phyloP scores from a whole-genome alignment of 2,113 vertebrate genomes.

The Pungitius pungitius region DNA sequence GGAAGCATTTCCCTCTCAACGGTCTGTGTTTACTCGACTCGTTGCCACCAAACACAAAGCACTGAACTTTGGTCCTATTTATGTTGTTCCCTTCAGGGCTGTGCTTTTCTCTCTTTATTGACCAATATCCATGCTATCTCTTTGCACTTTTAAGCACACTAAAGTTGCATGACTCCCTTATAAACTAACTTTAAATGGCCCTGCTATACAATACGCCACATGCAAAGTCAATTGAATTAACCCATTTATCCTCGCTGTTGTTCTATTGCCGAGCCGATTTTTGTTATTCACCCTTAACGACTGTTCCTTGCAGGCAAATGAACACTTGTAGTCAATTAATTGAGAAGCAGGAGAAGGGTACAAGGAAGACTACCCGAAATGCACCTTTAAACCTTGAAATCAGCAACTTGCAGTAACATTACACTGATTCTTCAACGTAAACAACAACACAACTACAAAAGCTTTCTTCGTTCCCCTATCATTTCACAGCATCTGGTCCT shows the following conservation, averaged over 20 bases:
- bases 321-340: conserved; percentile 79
- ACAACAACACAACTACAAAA: conserved; percentile 85
- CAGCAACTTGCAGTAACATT: conserved; percentile 32
- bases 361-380: conserved; percentile 54
- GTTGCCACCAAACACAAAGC: conserved; percentile 34
- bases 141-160: conserved; percentile 64
- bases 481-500: conserved; percentile 75
- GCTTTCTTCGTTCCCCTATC: conserved; percentile 83
- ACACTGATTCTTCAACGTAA: conserved; percentile 50
- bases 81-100: conserved; percentile 29
- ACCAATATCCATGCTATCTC: conserved; percentile 53
- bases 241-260: conserved; percentile 71
- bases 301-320: conserved; percentile 72
- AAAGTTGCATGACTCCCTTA: conserved; percentile 56
- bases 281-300: conserved; percentile 76
- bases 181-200: conserved; percentile 60
- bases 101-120: conserved; percentile 49
- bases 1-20: background rate
- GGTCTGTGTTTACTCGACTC: conserved; percentile 22
- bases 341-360: conserved; percentile 52
- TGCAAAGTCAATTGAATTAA: conserved; percentile 75
- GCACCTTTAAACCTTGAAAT: conserved; percentile 28
- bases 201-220: conserved; percentile 68
- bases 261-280: conserved; percentile 69
- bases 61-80: conserved; percentile 62